Base-by-base conservation (phyloP, 2,797 vertebrate species). In the Rhadinocentrus ornatus region DNA sequence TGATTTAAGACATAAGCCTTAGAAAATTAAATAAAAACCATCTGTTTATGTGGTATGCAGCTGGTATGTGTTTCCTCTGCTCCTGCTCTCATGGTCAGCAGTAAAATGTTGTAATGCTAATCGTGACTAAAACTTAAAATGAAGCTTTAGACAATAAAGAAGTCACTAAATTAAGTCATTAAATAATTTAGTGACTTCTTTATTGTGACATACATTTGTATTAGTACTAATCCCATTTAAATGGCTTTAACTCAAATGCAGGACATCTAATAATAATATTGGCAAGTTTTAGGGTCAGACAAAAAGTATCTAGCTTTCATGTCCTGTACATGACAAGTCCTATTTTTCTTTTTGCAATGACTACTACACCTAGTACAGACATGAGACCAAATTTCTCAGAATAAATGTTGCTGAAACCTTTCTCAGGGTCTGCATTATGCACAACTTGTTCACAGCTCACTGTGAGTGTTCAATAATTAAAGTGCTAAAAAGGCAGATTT, bases 381-480 rank as follows among this genome's bases (percentile, higher is more conserved):
- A 29, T 20, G 22, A 29, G 77, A 66, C 71, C 67, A 71, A 66
- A 86, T 78, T 66, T 71, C 71, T 73, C 50, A 57, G 78, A 83
- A 77, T 67, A 81, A 71, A 78, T 34, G 53, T 73, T 59, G 66
- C 80, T 71, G 76, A 84, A 83, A 81, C 78, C 79, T 90, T 91
- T 91, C 86, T 84, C 57, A 57, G 73, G 71, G 20, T 74, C 80
- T 93, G 88, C 88, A 93, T 91, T 92, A 93, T 91, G 88, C 83
- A 91, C 70, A 84, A 71, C 83, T 83, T 89, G 84, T 85, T 90
- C 89, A 86, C 55, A 78, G 83, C 87, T 91, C 85, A 79, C 79
- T 83, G 86, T 74, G 74, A 72, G 67, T 31, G 6, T 83, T 94
- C 85, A 93, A 94, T 94, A 90, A 93, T 93, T 92, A 67, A 94